Percentiles rank a stretch among this genome's conserved stretches.
These are phyloP conservation scores for Diloba caeruleocephala DNA, from an alignment of 2,888 invertebrate genomes.

Conservation along the genomic window DNA sequence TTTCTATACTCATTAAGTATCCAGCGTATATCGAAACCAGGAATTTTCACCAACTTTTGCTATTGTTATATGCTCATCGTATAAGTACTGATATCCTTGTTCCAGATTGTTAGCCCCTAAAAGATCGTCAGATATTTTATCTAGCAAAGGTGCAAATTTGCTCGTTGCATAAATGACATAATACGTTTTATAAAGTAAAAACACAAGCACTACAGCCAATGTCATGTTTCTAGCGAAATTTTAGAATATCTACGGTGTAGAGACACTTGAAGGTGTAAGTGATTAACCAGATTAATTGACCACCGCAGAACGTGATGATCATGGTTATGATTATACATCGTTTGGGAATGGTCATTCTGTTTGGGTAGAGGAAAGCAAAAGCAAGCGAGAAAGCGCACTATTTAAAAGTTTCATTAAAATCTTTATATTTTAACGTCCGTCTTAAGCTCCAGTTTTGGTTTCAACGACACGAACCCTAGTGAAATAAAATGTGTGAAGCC, in stretches of 20 bases:
- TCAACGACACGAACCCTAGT: conserved; percentile 1
- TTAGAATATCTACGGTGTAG: conserved; percentile 62
- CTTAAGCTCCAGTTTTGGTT: conserved; percentile 46
- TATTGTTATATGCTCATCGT: conserved; percentile 64
- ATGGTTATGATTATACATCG: conserved; percentile 53
- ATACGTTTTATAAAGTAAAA: conserved; percentile 74
- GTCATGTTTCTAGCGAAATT: conserved; percentile 73
- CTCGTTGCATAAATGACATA: conserved; percentile 66
- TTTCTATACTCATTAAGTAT: conserved; percentile 65
- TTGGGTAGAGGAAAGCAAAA: conserved; percentile 72
- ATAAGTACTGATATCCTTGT: conserved; percentile 68
- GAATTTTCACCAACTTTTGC: conserved; percentile 65
- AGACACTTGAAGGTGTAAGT: conserved; percentile 67
- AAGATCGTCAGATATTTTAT: conserved; percentile 69
- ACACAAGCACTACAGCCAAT: conserved; percentile 61
- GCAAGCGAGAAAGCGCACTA: conserved; percentile 72
- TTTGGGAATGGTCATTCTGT: conserved; percentile 57
- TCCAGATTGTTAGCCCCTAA: conserved; percentile 67
- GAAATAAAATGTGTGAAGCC: conserved; percentile 22
- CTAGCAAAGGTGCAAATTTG: conserved; percentile 63
- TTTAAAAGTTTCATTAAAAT: conserved; percentile 70
- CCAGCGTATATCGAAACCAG: conserved; percentile 75
- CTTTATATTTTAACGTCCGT: conserved; percentile 60
- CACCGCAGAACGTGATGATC: conserved; percentile 57
- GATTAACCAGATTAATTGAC: conserved; percentile 70